These are phyloP conservation scores for Protobothrops mucrosquamatus DNA, from an alignment of 2,113 vertebrate genomes.

Conservation along the genomic window DNA sequence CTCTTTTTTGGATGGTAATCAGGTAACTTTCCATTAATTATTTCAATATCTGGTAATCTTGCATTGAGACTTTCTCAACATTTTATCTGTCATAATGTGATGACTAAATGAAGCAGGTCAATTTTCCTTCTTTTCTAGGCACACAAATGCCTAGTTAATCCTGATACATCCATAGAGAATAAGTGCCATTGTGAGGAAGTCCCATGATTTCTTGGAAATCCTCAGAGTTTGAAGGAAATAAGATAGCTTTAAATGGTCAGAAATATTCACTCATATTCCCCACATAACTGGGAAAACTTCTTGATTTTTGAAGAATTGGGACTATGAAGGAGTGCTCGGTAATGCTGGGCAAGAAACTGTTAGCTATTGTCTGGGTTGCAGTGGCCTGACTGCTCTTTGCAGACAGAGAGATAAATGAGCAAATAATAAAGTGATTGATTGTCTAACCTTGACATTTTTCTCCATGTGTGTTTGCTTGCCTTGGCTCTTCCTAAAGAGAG, in stretches of 20 bases:
- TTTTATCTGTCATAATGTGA: neutral
- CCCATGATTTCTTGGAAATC: neutral
- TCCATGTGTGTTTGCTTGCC: slow-evolving; percentile 41
- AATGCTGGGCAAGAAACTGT: neutral
- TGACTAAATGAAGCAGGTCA: neutral
- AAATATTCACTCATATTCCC: neutral
- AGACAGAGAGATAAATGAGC: slow-evolving; percentile 12
- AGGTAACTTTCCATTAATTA: neutral
- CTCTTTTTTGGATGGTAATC: neutral
- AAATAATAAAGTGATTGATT: slow-evolving; percentile 40
- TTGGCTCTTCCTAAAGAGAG: slow-evolving; percentile 24
- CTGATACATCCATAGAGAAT: neutral
- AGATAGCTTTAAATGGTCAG: neutral
- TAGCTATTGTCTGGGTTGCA: neutral
- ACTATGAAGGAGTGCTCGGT: neutral
- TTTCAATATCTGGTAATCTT: neutral
- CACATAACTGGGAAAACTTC: neutral
- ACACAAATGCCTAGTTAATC: neutral
- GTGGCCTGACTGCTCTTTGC: slow-evolving; percentile 30
- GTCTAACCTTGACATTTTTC: slow-evolving; percentile 45
- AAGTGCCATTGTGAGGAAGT: neutral
- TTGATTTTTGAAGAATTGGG: neutral
- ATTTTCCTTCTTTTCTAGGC: neutral
- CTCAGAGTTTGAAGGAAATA: neutral
- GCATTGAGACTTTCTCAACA: neutral